phyloP scores from a whole-genome alignment of 1,140 invertebrate genomes.

The Anastatus disparis region DNA sequence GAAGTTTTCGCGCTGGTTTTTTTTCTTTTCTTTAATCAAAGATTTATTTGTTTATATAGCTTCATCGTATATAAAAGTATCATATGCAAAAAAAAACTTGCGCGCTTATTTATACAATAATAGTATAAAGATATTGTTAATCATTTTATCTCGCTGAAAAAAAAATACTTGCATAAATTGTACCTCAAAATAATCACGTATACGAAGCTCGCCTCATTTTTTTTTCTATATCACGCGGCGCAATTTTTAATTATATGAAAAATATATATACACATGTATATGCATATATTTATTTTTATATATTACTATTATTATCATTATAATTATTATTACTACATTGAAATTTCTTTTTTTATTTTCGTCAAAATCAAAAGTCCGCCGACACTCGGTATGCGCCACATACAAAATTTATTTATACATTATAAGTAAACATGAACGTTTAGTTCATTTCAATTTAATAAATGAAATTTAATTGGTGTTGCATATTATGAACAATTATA shows the following conservation, averaged over 20 bases:
- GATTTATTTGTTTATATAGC: not conserved
- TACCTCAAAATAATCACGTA: slow-evolving; percentile 17
- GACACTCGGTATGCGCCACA: too few species aligned
- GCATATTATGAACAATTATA: not conserved
- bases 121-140: not conserved
- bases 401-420: slow-evolving; percentile 2
- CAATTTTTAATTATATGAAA: not conserved
- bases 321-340: too few species aligned
- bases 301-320: too few species aligned
- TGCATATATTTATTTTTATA: too few species aligned
- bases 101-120: too few species aligned
- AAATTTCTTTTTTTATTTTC: too few species aligned
- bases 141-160: not conserved
- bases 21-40: slow-evolving; percentile 1
- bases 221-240: slow-evolving; percentile 19
- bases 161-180: slow-evolving; percentile 21
- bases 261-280: slow-evolving; percentile 16
- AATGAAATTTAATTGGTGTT: not conserved
- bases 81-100: slow-evolving; percentile 27
- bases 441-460: not conserved
- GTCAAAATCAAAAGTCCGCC: too few species aligned
- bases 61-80: slow-evolving; percentile 3
- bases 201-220: slow-evolving; percentile 18
- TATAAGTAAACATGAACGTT: slow-evolving; percentile 3
- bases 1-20: not conserved